A percentile compares a stretch with the other conserved stretches of the same genome.
phyloP scores from a whole-genome alignment of 35 echinoderm and acorn worm genomes.

The Anneissia japonica region DNA sequence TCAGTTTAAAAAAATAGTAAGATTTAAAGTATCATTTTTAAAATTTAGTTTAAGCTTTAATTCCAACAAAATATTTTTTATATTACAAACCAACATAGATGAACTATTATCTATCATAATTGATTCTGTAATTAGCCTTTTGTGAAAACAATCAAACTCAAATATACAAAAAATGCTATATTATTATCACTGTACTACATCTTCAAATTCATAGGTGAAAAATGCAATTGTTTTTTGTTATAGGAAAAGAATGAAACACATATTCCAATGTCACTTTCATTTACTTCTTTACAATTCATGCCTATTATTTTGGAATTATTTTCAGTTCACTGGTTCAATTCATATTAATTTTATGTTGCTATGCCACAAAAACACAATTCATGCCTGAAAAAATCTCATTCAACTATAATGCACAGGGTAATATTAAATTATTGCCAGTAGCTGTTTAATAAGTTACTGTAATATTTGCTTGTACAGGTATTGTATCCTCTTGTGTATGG shows the following conservation, averaged over 20 bases:
- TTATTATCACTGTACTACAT: not conserved
- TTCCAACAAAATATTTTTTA: not conserved
- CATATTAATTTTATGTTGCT: not conserved
- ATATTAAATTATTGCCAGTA: too few relatives aligned
- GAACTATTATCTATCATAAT: not conserved
- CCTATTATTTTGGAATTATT: not conserved
- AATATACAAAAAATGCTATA: not conserved
- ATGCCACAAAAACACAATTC: not conserved
- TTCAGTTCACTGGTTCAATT: not conserved
- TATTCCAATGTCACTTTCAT: not conserved
- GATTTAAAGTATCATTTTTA: not conserved
- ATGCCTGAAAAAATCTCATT: not conserved
- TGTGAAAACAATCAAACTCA: not conserved
- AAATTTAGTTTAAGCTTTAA: not conserved
- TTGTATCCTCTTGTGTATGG: too few relatives aligned
- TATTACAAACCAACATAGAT: not conserved
- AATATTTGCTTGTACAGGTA: too few relatives aligned
- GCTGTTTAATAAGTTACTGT: too few relatives aligned
- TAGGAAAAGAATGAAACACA: not conserved
- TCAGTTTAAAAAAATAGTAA: not conserved
- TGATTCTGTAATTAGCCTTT: not conserved
- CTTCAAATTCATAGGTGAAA: not conserved
- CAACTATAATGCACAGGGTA: not conserved
- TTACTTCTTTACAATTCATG: not conserved
- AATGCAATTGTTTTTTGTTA: not conserved